phyloP scores from a whole-genome alignment of 2,888 invertebrate species.

The Eumerus sabulonum region DNA sequence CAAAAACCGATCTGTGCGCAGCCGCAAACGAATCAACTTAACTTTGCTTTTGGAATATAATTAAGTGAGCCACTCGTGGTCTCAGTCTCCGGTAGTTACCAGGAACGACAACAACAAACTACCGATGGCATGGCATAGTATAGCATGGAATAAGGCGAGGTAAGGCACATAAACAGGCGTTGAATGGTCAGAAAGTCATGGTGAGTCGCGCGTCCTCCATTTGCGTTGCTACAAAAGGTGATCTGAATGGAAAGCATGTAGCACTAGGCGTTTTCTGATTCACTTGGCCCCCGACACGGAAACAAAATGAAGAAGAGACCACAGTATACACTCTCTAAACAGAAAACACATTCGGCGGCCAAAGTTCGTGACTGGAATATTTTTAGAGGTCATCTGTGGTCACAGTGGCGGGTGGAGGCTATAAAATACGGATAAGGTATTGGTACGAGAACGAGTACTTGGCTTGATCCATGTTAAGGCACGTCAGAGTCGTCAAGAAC shows the following conservation, averaged over 20 bases:
- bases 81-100: slow-evolving; percentile 40
- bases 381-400: slow-evolving; percentile 62
- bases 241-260: slow-evolving; percentile 67
- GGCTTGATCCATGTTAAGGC: slow-evolving; percentile 1
- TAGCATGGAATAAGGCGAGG: too few species aligned
- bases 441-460: slow-evolving; percentile 22
- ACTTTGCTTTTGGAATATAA: slow-evolving; percentile 61
- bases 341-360: slow-evolving; percentile 59
- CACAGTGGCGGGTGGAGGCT: slow-evolving; percentile 29
- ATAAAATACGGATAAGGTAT: slow-evolving; percentile 2
- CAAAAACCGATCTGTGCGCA: slow-evolving; percentile 40
- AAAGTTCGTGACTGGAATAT: slow-evolving; percentile 68
- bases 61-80: slow-evolving; percentile 45
- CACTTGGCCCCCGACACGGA: slow-evolving; percentile 50
- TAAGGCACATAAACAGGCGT: slow-evolving; percentile 45
- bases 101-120: too few species aligned
- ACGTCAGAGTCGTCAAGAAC: too few species aligned
- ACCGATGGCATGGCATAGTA: too few species aligned
- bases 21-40: slow-evolving; percentile 57
- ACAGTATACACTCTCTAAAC: slow-evolving; percentile 29
- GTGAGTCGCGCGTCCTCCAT: slow-evolving; percentile 29
- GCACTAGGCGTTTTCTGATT: slow-evolving; percentile 61
- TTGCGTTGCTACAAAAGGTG: slow-evolving; percentile 58
- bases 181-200: slow-evolving; percentile 55
- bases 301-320: slow-evolving; percentile 34